Percentiles rank a stretch among this genome's conserved stretches.
Evolutionary conservation across 1,140 invertebrate species (phyloP).

Genomic region (Meloidogyne chitwoodi): DNA sequence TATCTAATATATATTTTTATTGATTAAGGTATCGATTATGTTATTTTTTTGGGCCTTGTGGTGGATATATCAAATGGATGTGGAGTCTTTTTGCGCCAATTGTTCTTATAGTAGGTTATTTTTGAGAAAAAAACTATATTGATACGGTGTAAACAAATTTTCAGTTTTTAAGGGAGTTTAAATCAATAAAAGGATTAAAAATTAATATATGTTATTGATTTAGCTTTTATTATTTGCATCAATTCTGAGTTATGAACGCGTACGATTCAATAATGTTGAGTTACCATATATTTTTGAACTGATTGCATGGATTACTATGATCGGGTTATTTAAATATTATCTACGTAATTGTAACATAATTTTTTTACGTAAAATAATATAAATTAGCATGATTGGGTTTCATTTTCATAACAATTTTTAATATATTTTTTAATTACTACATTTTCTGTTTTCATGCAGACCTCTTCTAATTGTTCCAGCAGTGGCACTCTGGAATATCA

Average conservation of each 20-base stretch:
- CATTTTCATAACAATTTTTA: not conserved
- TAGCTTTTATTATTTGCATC: slow-evolving; percentile 49
- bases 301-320: slow-evolving; percentile 56
- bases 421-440: no score
- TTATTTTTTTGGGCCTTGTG: slow-evolving; percentile 48
- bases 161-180: no score
- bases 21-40: slow-evolving; percentile 18
- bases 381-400: slow-evolving; percentile 14
- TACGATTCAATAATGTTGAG: slow-evolving; percentile 41
- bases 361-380: slow-evolving; percentile 23
- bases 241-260: slow-evolving; percentile 47
- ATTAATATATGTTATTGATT: slow-evolving; percentile 9
- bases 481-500: slow-evolving; percentile 9
- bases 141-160: no score
- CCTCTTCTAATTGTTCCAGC: slow-evolving; percentile 3
- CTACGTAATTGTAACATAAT: slow-evolving; percentile 29
- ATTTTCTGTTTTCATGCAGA: not conserved
- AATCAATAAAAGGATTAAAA: slow-evolving; percentile 4
- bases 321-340: slow-evolving; percentile 51
- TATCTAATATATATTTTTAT: not conserved
- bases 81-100: slow-evolving; percentile 50
- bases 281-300: slow-evolving; percentile 51
- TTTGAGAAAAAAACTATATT: not conserved
- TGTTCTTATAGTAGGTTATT: slow-evolving; percentile 41
- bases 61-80: slow-evolving; percentile 52